Evolutionary conservation across 2,113 vertebrate genomes (phyloP), one percentile per base, ranked within the genome.

Genomic region (Pogona vitticeps): DNA sequence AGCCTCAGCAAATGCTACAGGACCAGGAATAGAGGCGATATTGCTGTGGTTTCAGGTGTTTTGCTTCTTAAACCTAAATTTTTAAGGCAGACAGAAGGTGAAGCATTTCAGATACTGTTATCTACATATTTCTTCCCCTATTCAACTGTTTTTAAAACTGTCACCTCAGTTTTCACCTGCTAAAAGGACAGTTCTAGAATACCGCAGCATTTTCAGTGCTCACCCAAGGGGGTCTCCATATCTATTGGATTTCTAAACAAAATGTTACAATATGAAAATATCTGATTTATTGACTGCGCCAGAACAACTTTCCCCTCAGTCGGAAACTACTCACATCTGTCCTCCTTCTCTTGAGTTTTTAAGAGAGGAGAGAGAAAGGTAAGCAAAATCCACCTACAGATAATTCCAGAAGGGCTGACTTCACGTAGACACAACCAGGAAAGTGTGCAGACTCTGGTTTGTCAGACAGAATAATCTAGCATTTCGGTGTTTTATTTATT

Each of bases 361-460:
- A 9, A 3, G 36, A 23, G 36, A n/a, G 17, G 17, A 46, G 12
- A 28, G 42, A 68, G 78, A 67, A 82, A 85, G 78, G 33, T 87
- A 82, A 87, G 91, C 10, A 31, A 88, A 90, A 75, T 75, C 79
- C 83, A 86, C 79, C 85, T 72, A 78, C n/a, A 86, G 82, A 40
- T 59, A 83, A 86, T 83, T 87, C 40, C 21, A 68, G 76, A 89
- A 77, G 85, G 88, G 79, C 21, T 70, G 42, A 87, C 31, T 80
- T 80, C 78, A 86, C 8, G 26, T 71, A 40, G 88, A 73, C 20
- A 70, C 20, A 52, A 79, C 68, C 67, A 86, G 61, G 5, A 89
- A 93, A 46, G 63, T 33, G 42, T 26, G 40, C 83, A 88, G 78
- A 13, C 72, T 80, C 82, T 73, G 88, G 67, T 6, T 78, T 36